Base-by-base conservation (phyloP, 2,888 invertebrate genomes). In the Orthosia gothica region DNA sequence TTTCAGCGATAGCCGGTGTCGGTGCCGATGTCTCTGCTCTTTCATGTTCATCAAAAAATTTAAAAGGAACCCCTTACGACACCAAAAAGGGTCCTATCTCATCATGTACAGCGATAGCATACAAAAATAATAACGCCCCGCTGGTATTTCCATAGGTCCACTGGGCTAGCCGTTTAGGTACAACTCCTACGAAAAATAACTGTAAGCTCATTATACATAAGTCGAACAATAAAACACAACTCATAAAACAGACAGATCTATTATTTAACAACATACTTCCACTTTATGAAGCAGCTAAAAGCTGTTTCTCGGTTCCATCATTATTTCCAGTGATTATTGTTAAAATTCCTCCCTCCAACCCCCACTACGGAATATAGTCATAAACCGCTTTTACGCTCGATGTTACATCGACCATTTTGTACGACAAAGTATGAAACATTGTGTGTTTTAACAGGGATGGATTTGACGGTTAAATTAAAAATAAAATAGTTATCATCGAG, bases 321-420 rank as follows among this genome's bases (percentile, higher is more conserved):
- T 82, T 70, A 84, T 74, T 76, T 65, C 65, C 67, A 78, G 74
- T 77, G 85, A 85, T 85, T 83, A 81, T 85, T 81, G 85, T 79
- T 76, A 72, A 72, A 75, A 75, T 73, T 59, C 55, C 57, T 71
- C 63, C 57, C 73, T 47, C 50, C 67, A 64, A 61, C 57, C 73
- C 40, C 50, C 67, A 64, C 57, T 49, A 47, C 59, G 68, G 61
- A 76, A 85, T 64, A 72, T 73, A 73, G 83, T 79, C 84, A 81
- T 89, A 88, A 89, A 89, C 79, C 76, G 83, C 74, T 84, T 89
- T 89, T 85, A 89, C 79, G 89, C 81, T 85, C 82, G 70, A 87
- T 26, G 26, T 26, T 83, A 84, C 86, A 86, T 86, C 87, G 76
- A 75, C 74, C 75, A 63, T 83, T 88, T 82, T 85, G 83, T 83